Evolutionary conservation across 1,140 invertebrate species (phyloP), one percentile per base, ranked within the genome.

Genomic region (Mycetomoellerius zeteki): DNA sequence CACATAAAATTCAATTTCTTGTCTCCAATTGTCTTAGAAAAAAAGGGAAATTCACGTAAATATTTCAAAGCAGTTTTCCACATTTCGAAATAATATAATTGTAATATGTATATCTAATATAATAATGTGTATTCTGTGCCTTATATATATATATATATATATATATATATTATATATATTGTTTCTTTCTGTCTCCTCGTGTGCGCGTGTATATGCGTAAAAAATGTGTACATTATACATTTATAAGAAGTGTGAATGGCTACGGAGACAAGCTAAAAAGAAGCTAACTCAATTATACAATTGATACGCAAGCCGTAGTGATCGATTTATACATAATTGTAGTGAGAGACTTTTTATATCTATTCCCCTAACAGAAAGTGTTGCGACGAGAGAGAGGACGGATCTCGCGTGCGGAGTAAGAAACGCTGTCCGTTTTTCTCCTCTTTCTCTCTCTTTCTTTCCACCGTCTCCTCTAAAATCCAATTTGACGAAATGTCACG

Each of bases 91-190:
- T 69, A 19, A 69, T 69, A 69, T 69, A 69, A 69, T 69, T 69
- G 65, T 69, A 69, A 69, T 69, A 69, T 12, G 16, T 69, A 69
- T 69, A 69, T 69, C 21, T 69, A 69, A 69, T 69, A 43, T 67
- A 65, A 69, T 87, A 88, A 91, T 86, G 75, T 90, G 54, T 92
- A 91, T 90, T 92, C 86, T 89, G 91, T 92, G 91, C 91, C 91
- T 92, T 92, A 91, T 75, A 82, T 82, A 54, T 67, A 64, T 30
- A 62, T 30, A 60, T 37, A 37, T 37, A 37, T 37, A 37, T 0
- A 37, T 37, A 37, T 43, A 43, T 43, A 43, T 43, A 43, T 43
- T 43, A 54, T 67, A 64, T 30, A 62, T 30, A 60, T 73, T 37
- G 64, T 89, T 43, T 90, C 65, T 69, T 69, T 86, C 81, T 87